These are phyloP conservation scores for Eira barbara DNA, from an alignment of 2,113 vertebrate genomes.

Conservation along the genomic window DNA sequence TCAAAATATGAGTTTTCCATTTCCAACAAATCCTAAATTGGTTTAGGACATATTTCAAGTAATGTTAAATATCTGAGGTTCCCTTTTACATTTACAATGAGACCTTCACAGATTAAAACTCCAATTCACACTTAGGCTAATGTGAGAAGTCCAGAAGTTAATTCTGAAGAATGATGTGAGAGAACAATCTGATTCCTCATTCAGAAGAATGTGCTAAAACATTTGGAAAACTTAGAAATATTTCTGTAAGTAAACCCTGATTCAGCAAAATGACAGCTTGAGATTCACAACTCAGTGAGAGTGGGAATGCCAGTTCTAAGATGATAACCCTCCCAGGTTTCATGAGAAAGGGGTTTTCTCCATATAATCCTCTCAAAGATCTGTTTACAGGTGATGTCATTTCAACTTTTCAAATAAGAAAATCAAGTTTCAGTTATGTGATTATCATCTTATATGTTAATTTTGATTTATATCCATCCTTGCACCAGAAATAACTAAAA, in stretches of 20 bases:
- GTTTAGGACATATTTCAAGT: background rate
- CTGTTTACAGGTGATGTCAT: background rate
- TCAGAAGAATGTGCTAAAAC: background rate
- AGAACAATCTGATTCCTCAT: background rate
- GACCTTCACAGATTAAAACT: background rate
- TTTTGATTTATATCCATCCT: background rate
- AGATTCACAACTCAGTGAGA: background rate
- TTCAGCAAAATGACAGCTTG: background rate
- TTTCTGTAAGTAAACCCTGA: background rate
- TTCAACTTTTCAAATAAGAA: background rate
- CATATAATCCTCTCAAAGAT: background rate
- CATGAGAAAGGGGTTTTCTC: background rate
- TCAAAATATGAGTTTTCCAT: constrained; percentile 28
- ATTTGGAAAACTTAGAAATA: background rate
- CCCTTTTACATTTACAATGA: constrained; percentile 10
- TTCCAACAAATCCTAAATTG: background rate
- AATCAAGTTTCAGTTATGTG: background rate
- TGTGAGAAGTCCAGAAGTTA: background rate
- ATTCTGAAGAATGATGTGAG: background rate
- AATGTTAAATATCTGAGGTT: background rate
- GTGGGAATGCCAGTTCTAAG: accelerated
- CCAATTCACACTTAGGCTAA: background rate
- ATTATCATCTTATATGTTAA: background rate
- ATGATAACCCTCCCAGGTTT: background rate
- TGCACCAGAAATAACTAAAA: constrained; percentile 20